Base-by-base conservation (phyloP, 1,140 invertebrate genomes). In the Ephestia elutella region DNA sequence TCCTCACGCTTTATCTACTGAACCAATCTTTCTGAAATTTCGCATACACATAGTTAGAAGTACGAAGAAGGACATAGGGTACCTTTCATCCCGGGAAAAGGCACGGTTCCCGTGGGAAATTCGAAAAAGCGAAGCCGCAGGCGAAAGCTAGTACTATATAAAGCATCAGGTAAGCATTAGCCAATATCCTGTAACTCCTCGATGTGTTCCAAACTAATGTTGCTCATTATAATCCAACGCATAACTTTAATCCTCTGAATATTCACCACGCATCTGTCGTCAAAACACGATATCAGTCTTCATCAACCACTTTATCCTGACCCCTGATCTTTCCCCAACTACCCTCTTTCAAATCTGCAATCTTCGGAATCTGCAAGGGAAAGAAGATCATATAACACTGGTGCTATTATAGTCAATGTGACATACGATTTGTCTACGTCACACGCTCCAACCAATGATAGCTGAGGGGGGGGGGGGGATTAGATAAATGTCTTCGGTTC, bases 391-490 rank as follows among this genome's bases (percentile, higher is more conserved):
- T 25, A n/a, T 20, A 10, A 53, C 28, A 5, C n/a, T 53, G 50
- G 50, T 53, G 50, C 50, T 25, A 53, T 53, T 53, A 53, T 53
- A 53, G 50, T 53, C 17, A 25, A 53, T 53, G 50, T 53, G 50
- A 25, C 50, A 53, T 25, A 25, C 50, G 13, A 53, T 53, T 53
- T 53, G 50, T 53, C 50, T 53, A 21, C 50, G 50, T 53, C 50
- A 53, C 50, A 25, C 21, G 50, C 20, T 20, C 20, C 21, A 53
- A 53, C 3, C 50, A 25, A 53, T 25, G 50, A 53, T 53, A 53
- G 17, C 49, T 50, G 50, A 25, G 21, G 21, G 21, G 21, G 21
- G 21, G 21, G 21, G 19, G 10, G 20, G 7, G 1, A 1, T 8
- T 25, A 53, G 50, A 53, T 53, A 53, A 53, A 53, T 53, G 50